Percentiles rank a stretch among this genome's conserved stretches.
phyloP scores from a whole-genome alignment of 1,140 invertebrate species.

The Danaus melanippus region DNA sequence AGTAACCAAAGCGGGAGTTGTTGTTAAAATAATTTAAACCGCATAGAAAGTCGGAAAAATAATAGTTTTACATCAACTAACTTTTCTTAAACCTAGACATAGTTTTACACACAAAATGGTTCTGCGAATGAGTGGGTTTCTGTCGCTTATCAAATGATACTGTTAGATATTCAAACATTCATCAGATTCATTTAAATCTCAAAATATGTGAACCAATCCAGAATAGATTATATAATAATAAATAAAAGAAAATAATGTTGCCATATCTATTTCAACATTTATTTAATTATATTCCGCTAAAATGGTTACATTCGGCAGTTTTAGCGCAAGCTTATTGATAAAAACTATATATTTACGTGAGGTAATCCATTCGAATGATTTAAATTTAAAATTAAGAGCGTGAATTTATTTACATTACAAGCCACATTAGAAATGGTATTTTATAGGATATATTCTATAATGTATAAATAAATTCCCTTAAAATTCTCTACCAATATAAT shows the following conservation, averaged over 20 bases:
- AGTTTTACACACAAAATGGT: no score
- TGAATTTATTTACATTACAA: constrained; percentile 6
- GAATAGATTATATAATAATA: no score
- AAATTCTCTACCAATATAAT: not conserved
- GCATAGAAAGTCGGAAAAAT: no score
- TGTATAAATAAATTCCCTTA: constrained; percentile 3
- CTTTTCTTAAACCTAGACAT: no score
- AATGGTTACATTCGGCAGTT: constrained; percentile 36
- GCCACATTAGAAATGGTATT: not conserved
- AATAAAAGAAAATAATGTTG: constrained; percentile 8
- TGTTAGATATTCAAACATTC: no score
- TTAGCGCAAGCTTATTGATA: constrained; percentile 13
- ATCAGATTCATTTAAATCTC: no score
- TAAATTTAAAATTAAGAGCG: not conserved
- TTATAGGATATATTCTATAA: constrained; percentile 1
- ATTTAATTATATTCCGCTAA: constrained; percentile 21
- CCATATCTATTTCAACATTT: constrained; percentile 11
- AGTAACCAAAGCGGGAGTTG: no score
- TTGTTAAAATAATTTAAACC: no score
- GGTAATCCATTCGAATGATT: not conserved
- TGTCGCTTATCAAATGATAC: no score
- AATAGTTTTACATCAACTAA: no score
- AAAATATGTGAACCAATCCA: no score
- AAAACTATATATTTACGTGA: constrained; percentile 1
- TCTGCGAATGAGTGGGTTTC: no score